Evolutionary conservation across 2,797 vertebrate genomes (phyloP).

Genomic region (Hypotaenidia okinawae): DNA sequence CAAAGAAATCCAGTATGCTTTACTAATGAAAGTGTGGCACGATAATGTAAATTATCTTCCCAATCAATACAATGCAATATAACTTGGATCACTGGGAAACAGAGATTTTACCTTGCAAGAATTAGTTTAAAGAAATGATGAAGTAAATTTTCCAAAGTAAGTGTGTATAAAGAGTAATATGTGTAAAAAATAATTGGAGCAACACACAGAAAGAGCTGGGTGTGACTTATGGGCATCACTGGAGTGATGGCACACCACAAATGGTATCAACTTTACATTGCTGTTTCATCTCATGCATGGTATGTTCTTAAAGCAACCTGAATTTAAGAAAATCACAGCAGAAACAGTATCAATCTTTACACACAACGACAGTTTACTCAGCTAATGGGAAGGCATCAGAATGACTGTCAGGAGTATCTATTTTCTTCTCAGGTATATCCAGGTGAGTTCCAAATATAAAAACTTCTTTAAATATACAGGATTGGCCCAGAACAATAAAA

Average conservation of each 20-base stretch:
- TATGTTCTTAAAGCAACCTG: neutral
- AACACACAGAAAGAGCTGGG: neutral
- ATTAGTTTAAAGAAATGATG: neutral
- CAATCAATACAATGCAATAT: neutral
- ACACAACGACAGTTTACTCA: neutral
- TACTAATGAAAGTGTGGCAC: slow-evolving; percentile 1
- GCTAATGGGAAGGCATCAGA: neutral
- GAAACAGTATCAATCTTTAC: neutral
- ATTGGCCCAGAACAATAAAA: neutral
- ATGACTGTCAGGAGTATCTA: neutral
- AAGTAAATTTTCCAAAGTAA: neutral
- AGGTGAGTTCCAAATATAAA: slow-evolving; percentile 6
- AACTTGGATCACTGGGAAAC: neutral
- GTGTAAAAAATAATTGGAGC: neutral
- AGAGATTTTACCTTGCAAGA: neutral
- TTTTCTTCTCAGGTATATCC: slow-evolving; percentile 10
- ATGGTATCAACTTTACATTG: neutral
- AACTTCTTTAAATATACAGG: neutral
- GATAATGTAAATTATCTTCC: neutral
- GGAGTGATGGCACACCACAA: neutral
- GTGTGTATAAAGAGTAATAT: neutral
- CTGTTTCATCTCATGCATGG: neutral
- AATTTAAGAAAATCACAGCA: neutral
- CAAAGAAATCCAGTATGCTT: slow-evolving; percentile 8
- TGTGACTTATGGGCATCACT: neutral